These are phyloP conservation scores for Meta bourneti DNA, from an alignment of 2,888 invertebrate genomes.

Conservation along the genomic window DNA sequence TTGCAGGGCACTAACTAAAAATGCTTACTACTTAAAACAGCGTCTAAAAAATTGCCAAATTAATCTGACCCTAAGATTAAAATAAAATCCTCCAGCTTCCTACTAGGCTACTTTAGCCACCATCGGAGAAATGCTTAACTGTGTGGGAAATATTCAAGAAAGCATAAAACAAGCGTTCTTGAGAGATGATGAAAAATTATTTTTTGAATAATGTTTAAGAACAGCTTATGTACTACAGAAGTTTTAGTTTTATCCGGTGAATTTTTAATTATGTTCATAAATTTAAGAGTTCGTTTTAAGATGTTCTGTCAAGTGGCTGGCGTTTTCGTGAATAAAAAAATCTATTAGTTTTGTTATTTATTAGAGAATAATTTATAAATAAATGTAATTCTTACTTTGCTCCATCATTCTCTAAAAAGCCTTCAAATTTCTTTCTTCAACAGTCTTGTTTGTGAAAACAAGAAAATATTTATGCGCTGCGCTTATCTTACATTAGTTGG, in stretches of 20 bases:
- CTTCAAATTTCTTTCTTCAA: too few species aligned
- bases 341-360: background rate
- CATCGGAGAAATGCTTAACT: slow-evolving; percentile 1
- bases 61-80: background rate
- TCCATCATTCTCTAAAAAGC: too few species aligned
- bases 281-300: background rate
- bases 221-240: background rate
- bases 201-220: background rate
- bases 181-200: background rate
- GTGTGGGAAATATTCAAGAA: background rate
- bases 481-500: too few species aligned
- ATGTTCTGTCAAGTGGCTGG: background rate
- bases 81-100: background rate
- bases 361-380: background rate
- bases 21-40: background rate
- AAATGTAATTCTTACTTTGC: too few species aligned
- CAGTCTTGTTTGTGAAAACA: too few species aligned
- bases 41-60: background rate
- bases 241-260: background rate
- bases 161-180: background rate
- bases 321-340: background rate
- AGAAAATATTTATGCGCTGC: too few species aligned
- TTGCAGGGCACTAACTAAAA: background rate
- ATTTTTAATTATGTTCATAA: slow-evolving; percentile 27
- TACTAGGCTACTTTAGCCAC: background rate